phyloP scores from a whole-genome alignment of 37 sponge, comb jelly and placozoan species.

The Ephydatia muelleri region DNA sequence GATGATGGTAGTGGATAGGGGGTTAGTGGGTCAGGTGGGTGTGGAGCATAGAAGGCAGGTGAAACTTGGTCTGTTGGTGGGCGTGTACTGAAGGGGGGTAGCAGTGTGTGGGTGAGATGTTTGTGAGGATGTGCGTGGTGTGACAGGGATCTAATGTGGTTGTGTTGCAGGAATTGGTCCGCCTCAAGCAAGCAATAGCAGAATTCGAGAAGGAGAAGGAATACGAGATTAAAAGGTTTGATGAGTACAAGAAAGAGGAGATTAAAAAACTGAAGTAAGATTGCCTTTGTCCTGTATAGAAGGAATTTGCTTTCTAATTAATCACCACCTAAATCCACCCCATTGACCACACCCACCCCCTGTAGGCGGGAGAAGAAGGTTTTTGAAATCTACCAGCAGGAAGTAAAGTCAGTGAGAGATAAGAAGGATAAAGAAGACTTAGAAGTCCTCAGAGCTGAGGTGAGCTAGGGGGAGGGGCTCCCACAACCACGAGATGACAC shows the following conservation, averaged over 20 bases:
- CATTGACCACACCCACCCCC: neutral
- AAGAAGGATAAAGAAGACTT: conserved; percentile 78
- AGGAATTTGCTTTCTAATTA: too few relatives aligned
- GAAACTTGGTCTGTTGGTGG: too few relatives aligned
- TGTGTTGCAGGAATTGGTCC: conserved; percentile 42
- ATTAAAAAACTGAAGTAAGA: conserved; percentile 78
- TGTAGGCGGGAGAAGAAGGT: conserved; percentile 74
- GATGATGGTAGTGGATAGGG: too few relatives aligned
- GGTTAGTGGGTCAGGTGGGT: too few relatives aligned
- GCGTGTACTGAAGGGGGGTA: too few relatives aligned
- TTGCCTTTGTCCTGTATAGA: neutral
- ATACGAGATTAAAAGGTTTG: conserved; percentile 62
- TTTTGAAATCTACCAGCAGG: conserved; percentile 71
- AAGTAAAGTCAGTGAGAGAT: conserved; percentile 38
- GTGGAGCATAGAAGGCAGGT: too few relatives aligned
- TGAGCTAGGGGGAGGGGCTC: neutral
- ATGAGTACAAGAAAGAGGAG: conserved; percentile 76
- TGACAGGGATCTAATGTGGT: too few relatives aligned
- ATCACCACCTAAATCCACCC: neutral
- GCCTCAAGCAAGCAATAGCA: conserved; percentile 56
- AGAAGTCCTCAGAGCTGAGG: conserved; percentile 55
- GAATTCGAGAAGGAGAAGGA: conserved; percentile 73
- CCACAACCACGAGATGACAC: neutral
- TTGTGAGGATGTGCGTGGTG: too few relatives aligned
- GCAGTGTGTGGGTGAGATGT: too few relatives aligned